Base-by-base conservation (phyloP, 2,797 vertebrate genomes). In the Miichthys miiuy region DNA sequence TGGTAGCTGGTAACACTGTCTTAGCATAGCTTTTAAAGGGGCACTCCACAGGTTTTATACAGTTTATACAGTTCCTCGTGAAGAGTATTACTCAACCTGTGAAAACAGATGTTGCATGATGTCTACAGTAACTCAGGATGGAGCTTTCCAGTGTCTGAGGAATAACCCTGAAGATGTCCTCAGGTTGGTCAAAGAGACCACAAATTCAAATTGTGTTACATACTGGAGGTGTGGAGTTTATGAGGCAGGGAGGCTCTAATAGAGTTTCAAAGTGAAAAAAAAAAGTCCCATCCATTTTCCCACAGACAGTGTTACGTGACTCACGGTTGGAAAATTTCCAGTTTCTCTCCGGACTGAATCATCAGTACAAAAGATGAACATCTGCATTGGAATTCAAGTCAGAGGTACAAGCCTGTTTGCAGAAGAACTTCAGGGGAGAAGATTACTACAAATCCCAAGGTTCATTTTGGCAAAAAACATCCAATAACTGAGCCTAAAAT, bases 301-400 rank as follows among this genome's bases (percentile, higher is more conserved):
- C 7, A 38, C 2, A 54, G 47, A 61, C 12, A 68, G 55, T 58
- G 34, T 72, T 65, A 4, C 14, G 20, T 16, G 56, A 77, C 25
- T 72, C 57, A 51, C 54, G 50, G 60, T 18, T 61, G 27, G 55
- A 68, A 41, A 48, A 17, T 11, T 30, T 75, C 23, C 17, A 11
- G 34, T 23, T 50, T 71, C 1, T 14, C 16, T 30, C 55, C 44
- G 6, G 12, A 25, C 34, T 72, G 12, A 73, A 63, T 58, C 27
- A 20, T 64, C 18, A 11, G 25, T 1, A 30, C 18, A 38, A 16
- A 55, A 55, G 25, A 23, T 51, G 6, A 55, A 54, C 25, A 38
- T 21, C 30, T 57, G 54, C 21, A 13, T 58, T 10, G 17, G 16
- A 48, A 65, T 9, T 18, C 44, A 54, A 14, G 21, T 23, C 11